Percentiles rank a stretch among this genome's conserved stretches.
Evolutionary conservation across 2,888 invertebrate species (phyloP).

Genomic region (Watsonalla cultraria): DNA sequence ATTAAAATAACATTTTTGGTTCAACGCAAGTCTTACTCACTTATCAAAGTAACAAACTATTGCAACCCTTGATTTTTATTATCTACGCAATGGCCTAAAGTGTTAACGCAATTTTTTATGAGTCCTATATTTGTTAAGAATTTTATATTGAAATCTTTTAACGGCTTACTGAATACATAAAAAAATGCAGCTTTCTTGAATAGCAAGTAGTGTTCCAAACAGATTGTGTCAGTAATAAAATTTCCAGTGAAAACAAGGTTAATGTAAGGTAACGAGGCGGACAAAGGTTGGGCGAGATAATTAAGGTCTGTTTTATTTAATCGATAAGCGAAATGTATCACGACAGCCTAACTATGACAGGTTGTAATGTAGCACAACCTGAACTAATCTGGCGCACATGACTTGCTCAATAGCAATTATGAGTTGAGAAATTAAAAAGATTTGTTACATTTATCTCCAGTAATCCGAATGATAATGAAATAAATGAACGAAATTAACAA

Average conservation of each 20-base stretch:
- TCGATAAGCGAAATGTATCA: slow-evolving; percentile 38
- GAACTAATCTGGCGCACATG: slow-evolving; percentile 20
- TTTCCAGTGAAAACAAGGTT: not conserved
- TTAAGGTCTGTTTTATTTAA: slow-evolving; percentile 24
- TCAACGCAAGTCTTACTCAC: not conserved
- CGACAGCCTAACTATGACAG: slow-evolving; percentile 38
- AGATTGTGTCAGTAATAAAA: not conserved
- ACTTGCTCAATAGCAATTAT: slow-evolving; percentile 35
- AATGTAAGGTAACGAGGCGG: slow-evolving; percentile 17
- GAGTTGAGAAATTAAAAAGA: slow-evolving; percentile 12
- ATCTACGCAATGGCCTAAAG: not conserved
- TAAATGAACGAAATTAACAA: slow-evolving; percentile 13
- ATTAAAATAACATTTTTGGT: not conserved
- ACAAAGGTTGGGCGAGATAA: slow-evolving; percentile 21
- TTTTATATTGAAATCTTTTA: not conserved
- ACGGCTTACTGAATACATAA: too few relatives aligned
- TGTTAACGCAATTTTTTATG: not conserved
- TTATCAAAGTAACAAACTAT: not conserved
- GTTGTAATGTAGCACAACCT: slow-evolving; percentile 24
- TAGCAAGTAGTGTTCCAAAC: not conserved
- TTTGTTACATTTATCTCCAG: slow-evolving; percentile 2
- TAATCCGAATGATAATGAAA: slow-evolving; percentile 17
- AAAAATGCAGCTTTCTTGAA: not conserved
- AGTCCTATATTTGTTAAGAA: not conserved
- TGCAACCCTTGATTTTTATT: not conserved